These are phyloP conservation scores for Bucco capensis DNA, from an alignment of 2,113 vertebrate genomes.

Conservation along the genomic window DNA sequence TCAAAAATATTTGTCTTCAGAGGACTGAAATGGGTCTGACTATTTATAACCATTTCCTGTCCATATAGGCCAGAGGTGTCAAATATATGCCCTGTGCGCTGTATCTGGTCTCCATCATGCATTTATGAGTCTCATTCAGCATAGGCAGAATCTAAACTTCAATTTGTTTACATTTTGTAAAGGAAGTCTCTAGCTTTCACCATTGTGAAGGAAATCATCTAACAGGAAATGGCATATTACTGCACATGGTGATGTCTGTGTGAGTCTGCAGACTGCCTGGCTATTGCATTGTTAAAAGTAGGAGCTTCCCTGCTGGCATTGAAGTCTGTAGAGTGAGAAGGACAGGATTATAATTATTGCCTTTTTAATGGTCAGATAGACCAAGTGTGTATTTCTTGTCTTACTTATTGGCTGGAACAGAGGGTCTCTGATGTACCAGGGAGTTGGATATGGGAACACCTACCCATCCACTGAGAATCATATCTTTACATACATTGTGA, in stretches of 20 bases:
- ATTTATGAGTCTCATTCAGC: slow-evolving; percentile 25
- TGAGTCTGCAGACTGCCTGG: background rate
- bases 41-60: slow-evolving; percentile 51
- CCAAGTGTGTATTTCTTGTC: background rate
- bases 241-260: background rate
- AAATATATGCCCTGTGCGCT: background rate
- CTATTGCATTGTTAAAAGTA: background rate
- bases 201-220: background rate
- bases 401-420: background rate
- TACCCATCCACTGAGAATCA: background rate
- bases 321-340: background rate
- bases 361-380: background rate
- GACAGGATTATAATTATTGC: background rate
- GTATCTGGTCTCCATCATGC: slow-evolving; percentile 23
- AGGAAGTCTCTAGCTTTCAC: background rate
- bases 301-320: background rate
- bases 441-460: background rate
- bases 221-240: background rate
- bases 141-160: background rate
- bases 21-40: slow-evolving; percentile 1
- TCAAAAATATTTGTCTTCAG: slow-evolving; percentile 8
- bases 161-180: background rate
- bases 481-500: background rate
- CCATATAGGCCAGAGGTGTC: slow-evolving; percentile 5
- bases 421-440: background rate